A percentile compares a stretch with the other conserved stretches of the same genome.
Conservation (phyloP, 2,888 invertebrate genomes). For the Metellina segmentata region DNA sequence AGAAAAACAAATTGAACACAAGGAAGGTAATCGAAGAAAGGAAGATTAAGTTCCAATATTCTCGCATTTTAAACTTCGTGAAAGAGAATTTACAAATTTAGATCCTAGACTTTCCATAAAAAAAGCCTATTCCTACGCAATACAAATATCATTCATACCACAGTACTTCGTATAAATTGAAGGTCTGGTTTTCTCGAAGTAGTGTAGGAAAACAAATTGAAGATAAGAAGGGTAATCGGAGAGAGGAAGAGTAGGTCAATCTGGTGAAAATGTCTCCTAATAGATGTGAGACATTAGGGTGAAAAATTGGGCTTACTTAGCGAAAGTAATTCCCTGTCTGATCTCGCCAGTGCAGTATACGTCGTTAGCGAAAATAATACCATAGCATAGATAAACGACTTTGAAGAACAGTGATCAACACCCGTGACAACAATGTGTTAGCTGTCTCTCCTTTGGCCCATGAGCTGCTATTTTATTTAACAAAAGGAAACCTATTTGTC, state of each 20-base stretch:
- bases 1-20: too few species aligned
- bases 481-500: slow-evolving; percentile 20
- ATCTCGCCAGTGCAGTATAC: slow-evolving; percentile 17
- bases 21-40: too few species aligned
- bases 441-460: neutral
- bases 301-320: slow-evolving; percentile 40
- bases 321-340: slow-evolving; percentile 33
- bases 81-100: too few species aligned
- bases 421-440: neutral
- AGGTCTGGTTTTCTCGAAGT: too few species aligned
- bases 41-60: too few species aligned
- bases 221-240: neutral
- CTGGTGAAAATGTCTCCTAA: neutral
- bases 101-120: too few species aligned
- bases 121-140: too few species aligned
- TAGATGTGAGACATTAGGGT: slow-evolving; percentile 31
- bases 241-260: neutral
- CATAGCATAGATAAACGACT: slow-evolving; percentile 29
- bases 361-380: slow-evolving; percentile 37
- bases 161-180: too few species aligned
- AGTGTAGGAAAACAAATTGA: neutral
- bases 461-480: slow-evolving; percentile 16
- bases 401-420: slow-evolving; percentile 35
- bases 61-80: too few species aligned
- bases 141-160: too few species aligned